Base-by-base conservation (phyloP, 2,888 invertebrate species). In the Conus canariensis region DNA sequence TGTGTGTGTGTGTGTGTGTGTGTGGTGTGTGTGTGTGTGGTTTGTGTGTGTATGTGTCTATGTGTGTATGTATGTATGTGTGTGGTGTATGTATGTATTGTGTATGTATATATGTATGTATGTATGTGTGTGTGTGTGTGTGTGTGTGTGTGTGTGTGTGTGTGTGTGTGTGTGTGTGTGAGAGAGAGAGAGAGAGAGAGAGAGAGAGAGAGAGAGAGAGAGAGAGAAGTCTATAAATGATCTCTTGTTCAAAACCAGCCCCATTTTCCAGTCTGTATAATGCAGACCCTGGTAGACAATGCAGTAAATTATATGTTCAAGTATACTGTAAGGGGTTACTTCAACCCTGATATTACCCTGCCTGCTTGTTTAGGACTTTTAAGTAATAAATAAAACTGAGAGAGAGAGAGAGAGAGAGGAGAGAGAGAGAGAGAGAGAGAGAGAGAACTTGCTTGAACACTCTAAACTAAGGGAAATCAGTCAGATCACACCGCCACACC, bases 41-140 rank as follows among this genome's bases (percentile, higher is more conserved):
- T n/a, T n/a, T 85, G 14, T n/a, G 59, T 58, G 59, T 85, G 60
- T 25, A 2, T 85, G 85, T 58, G n/a, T 85, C 25, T 58, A 14
- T 59, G 59, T 25, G 59, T 25, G 60, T 25, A 25, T 25, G 60
- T 25, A 25, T n/a, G 59, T 60, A 60, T 60, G 85, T 60, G 85
- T 60, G 60, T 60, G 85, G 85, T 30, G 30, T 30, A 2, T 30
- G 30, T 30, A 2, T 30, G 10, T 83, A 0, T 19, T 56, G 82
- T 83, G 86, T 87, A 70, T 70, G 87, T 87, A 12, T 45, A 56
- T 87, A 2, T 70, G 87, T 87, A 70, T 87, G 87, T 70, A 14
- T 87, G 87, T 87, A 45, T 87, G 87, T 87, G 87, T 70, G 87
- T 70, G 87, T 70, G 56, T 87, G 87, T 87, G 87, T 87, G 87